Base-by-base conservation (phyloP, 2,888 invertebrate genomes). In the Lordiphosa andalusiaca region DNA sequence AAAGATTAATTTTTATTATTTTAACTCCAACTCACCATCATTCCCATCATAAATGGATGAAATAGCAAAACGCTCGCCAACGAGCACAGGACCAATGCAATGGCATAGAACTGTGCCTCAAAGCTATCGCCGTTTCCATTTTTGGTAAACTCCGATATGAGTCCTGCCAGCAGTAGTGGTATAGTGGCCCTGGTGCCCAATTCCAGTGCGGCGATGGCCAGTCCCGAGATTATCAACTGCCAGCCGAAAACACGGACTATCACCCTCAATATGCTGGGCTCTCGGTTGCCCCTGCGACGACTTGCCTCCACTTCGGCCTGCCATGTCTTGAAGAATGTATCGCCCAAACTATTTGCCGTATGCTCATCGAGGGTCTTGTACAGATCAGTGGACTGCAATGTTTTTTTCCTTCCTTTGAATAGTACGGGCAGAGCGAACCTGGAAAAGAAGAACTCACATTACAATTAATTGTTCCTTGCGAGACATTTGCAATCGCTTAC, bases 371-470 rank as follows among this genome's bases (percentile, higher is more conserved):
- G 91, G 0, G 95, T 92, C 73, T 93, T 92, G 76, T 93, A 94
- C 33, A 97, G 90, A 89, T 97, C 97, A 35, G 92, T 91, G 40
- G 93, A 91, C 67, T 93, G 94, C 50, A 96, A 89, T 51, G 93
- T 92, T 72, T 94, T 93, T 53, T 90, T 91, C 73, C 93, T 93
- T 0, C 96, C 96, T 85, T 93, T 93, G 71, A 92, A 93, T 88
- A 96, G 95, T 73, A 95, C 90, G 3, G 93, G 94, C 78, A 95
- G 90, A 49, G 95, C 93, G 93, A 95, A 96, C 88, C 94, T 94
- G 85, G 37, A 91, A 89, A 68, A 16, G 12, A 37, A 64, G 57
- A 41, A 3, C 2, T 7, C 30, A 12, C 16, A 19, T 38, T 12
- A 10, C 40, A 19, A 3, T 33, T 55, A 62, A 63, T 47, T 59